phyloP scores from a whole-genome alignment of 2,888 invertebrate species.

The Cacoxenus indagator region DNA sequence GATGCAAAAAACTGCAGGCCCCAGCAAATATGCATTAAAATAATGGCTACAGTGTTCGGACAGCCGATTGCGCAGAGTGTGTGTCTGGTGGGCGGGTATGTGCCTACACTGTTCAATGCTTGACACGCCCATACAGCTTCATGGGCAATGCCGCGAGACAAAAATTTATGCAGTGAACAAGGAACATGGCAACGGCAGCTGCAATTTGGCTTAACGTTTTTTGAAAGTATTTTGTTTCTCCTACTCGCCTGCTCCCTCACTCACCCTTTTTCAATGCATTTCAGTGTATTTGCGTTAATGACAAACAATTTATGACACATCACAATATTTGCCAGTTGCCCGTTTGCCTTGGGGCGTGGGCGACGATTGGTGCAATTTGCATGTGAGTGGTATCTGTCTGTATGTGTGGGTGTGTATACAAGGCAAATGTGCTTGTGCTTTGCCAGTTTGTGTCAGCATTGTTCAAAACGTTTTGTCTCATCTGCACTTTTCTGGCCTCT shows the following conservation, averaged over 20 bases:
- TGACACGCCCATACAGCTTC: too few relatives aligned
- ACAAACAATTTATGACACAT: not conserved
- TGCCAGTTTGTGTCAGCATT: not conserved
- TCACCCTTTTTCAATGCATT: not conserved
- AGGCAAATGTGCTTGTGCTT: not conserved
- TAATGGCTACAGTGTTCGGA: not conserved
- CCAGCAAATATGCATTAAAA: constrained; percentile 6
- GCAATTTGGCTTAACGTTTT: not conserved
- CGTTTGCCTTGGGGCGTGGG: not conserved
- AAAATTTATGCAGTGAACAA: constrained; percentile 12
- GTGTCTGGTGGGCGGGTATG: not conserved
- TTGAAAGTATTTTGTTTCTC: not conserved
- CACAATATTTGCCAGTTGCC: constrained; percentile 3
- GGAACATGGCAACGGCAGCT: constrained; percentile 7
- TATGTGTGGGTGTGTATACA: not conserved
- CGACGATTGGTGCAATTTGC: not conserved
- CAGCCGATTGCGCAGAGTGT: not conserved
- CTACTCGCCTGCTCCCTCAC: not conserved
- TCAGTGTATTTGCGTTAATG: constrained; percentile 12
- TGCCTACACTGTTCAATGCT: not conserved
- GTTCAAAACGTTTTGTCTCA: not conserved
- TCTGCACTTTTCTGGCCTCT: not conserved
- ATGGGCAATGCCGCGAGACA: not conserved
- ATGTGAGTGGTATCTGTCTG: not conserved
- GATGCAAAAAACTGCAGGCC: not conserved